Base-by-base conservation (phyloP, 2,888 invertebrate species). In the Oxystoma pomonae region DNA sequence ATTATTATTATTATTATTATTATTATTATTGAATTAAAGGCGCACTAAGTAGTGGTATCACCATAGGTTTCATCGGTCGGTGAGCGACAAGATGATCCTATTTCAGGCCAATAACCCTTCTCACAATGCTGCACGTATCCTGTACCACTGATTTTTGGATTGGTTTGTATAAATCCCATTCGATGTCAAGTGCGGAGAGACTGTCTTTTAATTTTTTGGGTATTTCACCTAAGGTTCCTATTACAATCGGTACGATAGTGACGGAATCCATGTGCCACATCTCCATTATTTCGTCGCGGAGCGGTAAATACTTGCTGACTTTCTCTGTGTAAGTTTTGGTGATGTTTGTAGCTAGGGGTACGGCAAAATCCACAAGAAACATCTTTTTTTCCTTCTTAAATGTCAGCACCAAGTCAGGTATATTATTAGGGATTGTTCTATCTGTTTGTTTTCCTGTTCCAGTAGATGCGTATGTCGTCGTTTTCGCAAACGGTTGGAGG, bases 221-320 rank as follows among this genome's bases (percentile, higher is more conserved):
- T 3, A 57, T 20, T 57, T 57, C 21, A 17, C 57, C 57, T 12
- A 18, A 17, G 19, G n/a, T n/a, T 20, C 57, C 57, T 5, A 20
- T n/a, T 9, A 57, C 21, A 18, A 57, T 53, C 5, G 53, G 53
- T 16, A 53, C 53, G 16, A 16, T 53, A 7, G 53, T 53, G 5
- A 53, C 17, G n/a, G 57, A 57, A 12, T 20, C 57, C 57, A 57
- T 57, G 18, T 57, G 19, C 57, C 21, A 57, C 57, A 57, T 21
- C n/a, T 20, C 16, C 5, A 9, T n/a, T 7, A 57, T 57, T 20
- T 57, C 57, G 21, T 57, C 57, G 5, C 20, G 20, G 3, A 57
- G 21, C 12, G 57, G 57, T 20, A 57, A 18, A 18, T 57, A 57
- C 18, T 57, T 57, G 18, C 18, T 57, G 5, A 57, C 18, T 57